Evolutionary conservation across 2,888 invertebrate genomes (phyloP).

Genomic region (Eilema griseolum): DNA sequence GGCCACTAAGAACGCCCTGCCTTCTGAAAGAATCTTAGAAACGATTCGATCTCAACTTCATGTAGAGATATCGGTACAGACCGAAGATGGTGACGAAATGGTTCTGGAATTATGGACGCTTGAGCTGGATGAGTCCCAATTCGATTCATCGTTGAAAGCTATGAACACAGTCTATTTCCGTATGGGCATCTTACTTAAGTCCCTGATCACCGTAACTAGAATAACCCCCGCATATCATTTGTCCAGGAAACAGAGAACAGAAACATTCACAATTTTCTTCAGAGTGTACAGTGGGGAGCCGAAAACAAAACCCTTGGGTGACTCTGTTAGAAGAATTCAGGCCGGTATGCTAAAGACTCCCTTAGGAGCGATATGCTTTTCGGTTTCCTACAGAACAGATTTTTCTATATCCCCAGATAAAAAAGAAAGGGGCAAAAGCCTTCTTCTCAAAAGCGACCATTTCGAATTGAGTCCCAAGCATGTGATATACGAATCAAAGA

Average conservation of each 20-base stretch:
- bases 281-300: constrained; percentile 94
- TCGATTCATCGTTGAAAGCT: constrained; percentile 89
- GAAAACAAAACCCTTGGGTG: constrained; percentile 91
- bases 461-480: constrained; percentile 93
- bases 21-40: constrained; percentile 77
- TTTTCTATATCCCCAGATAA: constrained; percentile 96
- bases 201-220: constrained; percentile 95
- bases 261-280: constrained; percentile 97
- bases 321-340: constrained; percentile 92
- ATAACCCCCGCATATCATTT: constrained; percentile 97
- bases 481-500: constrained; percentile 86
- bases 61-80: constrained; percentile 96
- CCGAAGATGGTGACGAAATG: constrained; percentile 96
- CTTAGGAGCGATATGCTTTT: constrained; percentile 93
- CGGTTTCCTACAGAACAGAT: constrained; percentile 95
- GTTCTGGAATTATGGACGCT: constrained; percentile 96
- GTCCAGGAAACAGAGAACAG: constrained; percentile 94
- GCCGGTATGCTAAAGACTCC: constrained; percentile 96
- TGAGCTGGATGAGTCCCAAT: constrained; percentile 89
- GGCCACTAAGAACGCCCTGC: constrained; percentile 93
- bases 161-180: constrained; percentile 96
- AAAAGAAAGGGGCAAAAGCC: constrained; percentile 89
- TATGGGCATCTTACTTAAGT: constrained; percentile 97
- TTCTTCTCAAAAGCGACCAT: constrained; percentile 97
- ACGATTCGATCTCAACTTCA: constrained; percentile 89